Evolutionary conservation across 1,140 invertebrate species (phyloP).

Genomic region (Trypoxylus dichotomus): DNA sequence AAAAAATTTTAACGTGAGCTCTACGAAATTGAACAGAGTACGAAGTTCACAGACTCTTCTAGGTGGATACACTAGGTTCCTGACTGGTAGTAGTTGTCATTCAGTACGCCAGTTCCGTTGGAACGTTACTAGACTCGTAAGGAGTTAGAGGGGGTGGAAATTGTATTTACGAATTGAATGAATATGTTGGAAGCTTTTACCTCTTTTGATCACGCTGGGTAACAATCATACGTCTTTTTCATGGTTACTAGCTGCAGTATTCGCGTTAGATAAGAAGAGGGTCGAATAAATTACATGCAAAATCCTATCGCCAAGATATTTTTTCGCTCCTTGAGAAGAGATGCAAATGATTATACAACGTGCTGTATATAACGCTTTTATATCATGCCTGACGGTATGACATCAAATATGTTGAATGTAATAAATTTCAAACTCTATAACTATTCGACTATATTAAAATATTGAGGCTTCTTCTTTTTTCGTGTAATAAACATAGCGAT

Average conservation of each 20-base stretch:
- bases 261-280: not conserved
- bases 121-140: slow-evolving; percentile 9
- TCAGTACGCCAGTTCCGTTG: not conserved
- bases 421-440: no score
- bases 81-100: slow-evolving; percentile 12
- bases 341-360: no score
- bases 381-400: no score
- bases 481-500: no score
- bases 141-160: not conserved
- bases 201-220: not conserved
- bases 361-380: no score
- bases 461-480: no score
- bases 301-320: no score
- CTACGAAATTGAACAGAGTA: not conserved
- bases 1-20: slow-evolving; percentile 9
- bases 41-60: not conserved
- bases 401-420: no score
- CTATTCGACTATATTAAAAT: no score
- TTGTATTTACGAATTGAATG: slow-evolving; percentile 18
- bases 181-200: not conserved
- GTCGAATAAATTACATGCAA: no score
- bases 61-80: not conserved
- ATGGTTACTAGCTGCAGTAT: not conserved
- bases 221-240: not conserved
- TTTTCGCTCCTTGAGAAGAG: no score